Base-by-base conservation (phyloP, 2,797 vertebrate species). In the Lindbergichthys nudifrons region DNA sequence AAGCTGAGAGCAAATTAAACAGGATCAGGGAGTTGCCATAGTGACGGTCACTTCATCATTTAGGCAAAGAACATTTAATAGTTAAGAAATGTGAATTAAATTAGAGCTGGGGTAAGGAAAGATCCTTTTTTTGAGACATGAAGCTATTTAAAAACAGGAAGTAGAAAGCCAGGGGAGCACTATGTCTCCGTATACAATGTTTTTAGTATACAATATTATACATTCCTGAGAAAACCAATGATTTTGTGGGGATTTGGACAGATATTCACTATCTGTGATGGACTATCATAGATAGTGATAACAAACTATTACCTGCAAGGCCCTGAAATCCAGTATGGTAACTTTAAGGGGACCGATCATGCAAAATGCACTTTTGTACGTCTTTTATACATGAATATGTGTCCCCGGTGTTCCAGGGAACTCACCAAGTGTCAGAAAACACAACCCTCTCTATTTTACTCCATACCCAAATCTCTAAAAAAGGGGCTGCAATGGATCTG, bases 1-100 rank as follows among this genome's bases (percentile, higher is more conserved):
- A 1, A 36, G 42, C 43, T 61, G 36, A 46, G 14, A 45, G 4
- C 45, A 63, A 19, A 63, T 36, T 15, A 45, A n/a, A 21, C n/a
- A 54, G 12, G 26, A 53, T 52, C 30, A 58, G 39, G 15, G 54
- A 48, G 54, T 65, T 59, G 1, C 56, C n/a, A 50, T 67, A 47
- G 48, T 41, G n/a, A 47, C 19, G 4, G 68, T 11, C 1, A 21
- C 21, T 47, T 4, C 11, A 58, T 56, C 7, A 50, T 62, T 45
- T 48, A n/a, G 1, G 42, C 4, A 19, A 14, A 39, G n/a, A 9
- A 26, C 36, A 60, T 53, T 39, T 10, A 1, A 41, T 16, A 42
- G 3, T 15, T 3, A 41, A 2, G 46, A 64, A 13, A 16, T 11
- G 2, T 9, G 16, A 47, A 15, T 10, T 26, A 47, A 47, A 59